phyloP scores from a whole-genome alignment of 1,140 invertebrate species.

The Chionoecetes opilio region DNA sequence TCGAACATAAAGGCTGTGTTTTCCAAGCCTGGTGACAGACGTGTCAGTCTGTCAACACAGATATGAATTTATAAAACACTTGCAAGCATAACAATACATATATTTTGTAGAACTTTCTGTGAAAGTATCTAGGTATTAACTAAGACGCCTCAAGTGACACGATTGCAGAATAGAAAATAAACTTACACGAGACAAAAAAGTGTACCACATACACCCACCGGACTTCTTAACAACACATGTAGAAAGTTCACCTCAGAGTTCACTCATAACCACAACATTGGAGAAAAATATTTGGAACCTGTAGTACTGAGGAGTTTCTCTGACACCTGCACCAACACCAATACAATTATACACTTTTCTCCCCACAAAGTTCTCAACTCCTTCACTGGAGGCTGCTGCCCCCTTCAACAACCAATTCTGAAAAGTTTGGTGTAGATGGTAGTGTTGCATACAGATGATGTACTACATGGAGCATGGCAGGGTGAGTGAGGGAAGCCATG shows the following conservation, averaged over 20 bases:
- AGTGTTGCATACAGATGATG: background rate
- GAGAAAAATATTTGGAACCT: background rate
- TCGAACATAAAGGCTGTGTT: background rate
- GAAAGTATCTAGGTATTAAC: background rate
- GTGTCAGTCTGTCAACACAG: background rate
- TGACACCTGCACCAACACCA: background rate
- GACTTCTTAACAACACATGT: background rate
- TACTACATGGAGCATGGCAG: background rate
- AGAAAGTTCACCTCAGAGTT: background rate
- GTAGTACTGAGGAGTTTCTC: background rate
- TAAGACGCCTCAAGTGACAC: background rate
- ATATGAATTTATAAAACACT: background rate
- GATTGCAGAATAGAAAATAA: background rate
- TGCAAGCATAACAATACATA: constrained; percentile 9
- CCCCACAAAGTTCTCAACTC: background rate
- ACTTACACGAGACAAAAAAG: background rate
- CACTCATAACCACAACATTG: background rate
- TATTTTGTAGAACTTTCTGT: background rate
- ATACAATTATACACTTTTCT: background rate
- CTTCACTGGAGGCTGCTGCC: background rate
- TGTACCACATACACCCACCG: background rate
- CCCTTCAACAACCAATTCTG: background rate
- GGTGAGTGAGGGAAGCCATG: background rate
- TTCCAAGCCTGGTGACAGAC: background rate
- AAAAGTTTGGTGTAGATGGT: background rate